Percentiles rank a stretch among this genome's conserved stretches.
Evolutionary conservation across 2,888 invertebrate species (phyloP).

Genomic region (Dascillus cervinus): DNA sequence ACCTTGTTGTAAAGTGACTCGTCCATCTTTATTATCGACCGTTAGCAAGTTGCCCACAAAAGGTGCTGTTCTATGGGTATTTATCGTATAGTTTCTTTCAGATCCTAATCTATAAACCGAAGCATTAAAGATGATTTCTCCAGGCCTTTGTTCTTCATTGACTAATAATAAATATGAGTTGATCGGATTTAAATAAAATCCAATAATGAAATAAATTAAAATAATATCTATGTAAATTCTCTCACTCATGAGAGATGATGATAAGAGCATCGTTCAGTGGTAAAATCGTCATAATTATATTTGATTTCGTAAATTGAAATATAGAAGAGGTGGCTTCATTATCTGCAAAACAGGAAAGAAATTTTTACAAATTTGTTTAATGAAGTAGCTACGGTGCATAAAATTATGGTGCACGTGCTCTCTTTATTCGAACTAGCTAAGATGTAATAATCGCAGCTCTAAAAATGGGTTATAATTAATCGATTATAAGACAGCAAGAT

Average conservation of each 20-base stretch:
- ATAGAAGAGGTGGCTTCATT: constrained; percentile 7
- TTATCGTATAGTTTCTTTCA: constrained; percentile 70
- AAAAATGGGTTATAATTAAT: no score
- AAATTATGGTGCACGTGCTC: no score
- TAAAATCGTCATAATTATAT: constrained; percentile 11
- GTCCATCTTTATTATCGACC: constrained; percentile 67
- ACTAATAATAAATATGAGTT: constrained; percentile 35
- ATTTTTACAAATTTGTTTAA: no score
- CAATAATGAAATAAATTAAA: constrained; percentile 14
- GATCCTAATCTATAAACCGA: constrained; percentile 75
- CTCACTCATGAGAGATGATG: constrained; percentile 23
- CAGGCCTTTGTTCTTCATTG: constrained; percentile 46
- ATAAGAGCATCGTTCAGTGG: constrained; percentile 20
- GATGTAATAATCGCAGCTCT: no score
- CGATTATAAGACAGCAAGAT: no score
- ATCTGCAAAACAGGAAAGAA: no score
- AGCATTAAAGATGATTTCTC: constrained; percentile 66
- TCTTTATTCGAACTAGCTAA: no score
- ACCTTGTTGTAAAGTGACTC: constrained; percentile 62
- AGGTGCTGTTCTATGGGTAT: constrained; percentile 71
- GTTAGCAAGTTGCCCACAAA: constrained; percentile 72
- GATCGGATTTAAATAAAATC: constrained; percentile 9
- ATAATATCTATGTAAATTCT: constrained; percentile 11
- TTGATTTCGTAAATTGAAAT: background rate
- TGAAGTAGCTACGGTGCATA: no score